These are phyloP conservation scores for Agelas oroides DNA, from an alignment of 37 sponge, comb jelly and placozoan species.

Conservation along the genomic window DNA sequence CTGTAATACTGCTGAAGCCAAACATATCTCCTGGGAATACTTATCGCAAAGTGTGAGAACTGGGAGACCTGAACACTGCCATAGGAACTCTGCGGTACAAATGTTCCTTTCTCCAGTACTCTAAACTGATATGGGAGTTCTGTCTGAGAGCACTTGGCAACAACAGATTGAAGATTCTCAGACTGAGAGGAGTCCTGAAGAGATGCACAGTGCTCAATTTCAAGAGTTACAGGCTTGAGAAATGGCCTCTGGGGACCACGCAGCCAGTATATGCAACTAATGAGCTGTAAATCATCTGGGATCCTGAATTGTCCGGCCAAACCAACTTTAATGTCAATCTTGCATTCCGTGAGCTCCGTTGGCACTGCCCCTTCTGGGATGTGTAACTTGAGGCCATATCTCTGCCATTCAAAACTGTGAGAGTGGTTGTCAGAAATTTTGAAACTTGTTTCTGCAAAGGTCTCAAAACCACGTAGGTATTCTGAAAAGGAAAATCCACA, in stretches of 20 bases:
- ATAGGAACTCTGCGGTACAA: not conserved
- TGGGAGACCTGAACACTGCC: not conserved
- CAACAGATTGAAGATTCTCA: not conserved
- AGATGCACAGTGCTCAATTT: constrained; percentile 7
- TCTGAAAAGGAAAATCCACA: no score
- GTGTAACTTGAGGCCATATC: no score
- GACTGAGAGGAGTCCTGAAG: not conserved
- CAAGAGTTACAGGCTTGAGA: not conserved
- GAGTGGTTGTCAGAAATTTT: no score
- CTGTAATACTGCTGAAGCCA: no score
- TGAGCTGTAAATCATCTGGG: not conserved
- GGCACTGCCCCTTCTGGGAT: no score
- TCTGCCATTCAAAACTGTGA: no score
- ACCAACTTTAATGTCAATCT: no score
- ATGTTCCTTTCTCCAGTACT: not conserved
- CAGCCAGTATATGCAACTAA: not conserved
- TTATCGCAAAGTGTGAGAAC: not conserved
- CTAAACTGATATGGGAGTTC: not conserved
- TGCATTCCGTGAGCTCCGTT: no score
- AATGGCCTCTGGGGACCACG: not conserved
- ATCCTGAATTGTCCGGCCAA: not conserved
- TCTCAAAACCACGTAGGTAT: no score
- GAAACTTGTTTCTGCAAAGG: no score
- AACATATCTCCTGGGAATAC: no score
- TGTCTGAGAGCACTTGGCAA: not conserved